phyloP scores from a whole-genome alignment of 2,797 vertebrate species.

The Coranthus polyacanthus region DNA sequence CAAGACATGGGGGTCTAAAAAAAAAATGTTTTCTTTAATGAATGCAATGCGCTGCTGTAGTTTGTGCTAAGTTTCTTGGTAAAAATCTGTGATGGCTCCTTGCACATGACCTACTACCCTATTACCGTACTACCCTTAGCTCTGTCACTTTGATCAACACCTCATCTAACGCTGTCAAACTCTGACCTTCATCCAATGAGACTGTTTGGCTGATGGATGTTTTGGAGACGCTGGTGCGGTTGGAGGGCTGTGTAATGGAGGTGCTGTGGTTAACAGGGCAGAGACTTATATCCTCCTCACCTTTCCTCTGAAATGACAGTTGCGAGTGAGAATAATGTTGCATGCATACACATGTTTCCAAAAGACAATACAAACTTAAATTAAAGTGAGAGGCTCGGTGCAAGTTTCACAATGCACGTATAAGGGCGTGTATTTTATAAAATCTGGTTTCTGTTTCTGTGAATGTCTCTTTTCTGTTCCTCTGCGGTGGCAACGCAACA shows the following conservation, averaged over 20 bases:
- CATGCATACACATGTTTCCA: too few species aligned
- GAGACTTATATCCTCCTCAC: constrained; percentile 26
- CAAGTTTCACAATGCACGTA: too few species aligned
- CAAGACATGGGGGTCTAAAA: too few species aligned
- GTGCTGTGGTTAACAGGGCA: constrained; percentile 14
- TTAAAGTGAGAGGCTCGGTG: too few species aligned
- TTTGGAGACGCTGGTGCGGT: not conserved
- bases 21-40: too few species aligned
- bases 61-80: not conserved
- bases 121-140: constrained; percentile 40
- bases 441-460: too few species aligned
- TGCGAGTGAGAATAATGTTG: not conserved
- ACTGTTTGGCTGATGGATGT: constrained; percentile 42
- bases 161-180: constrained; percentile 34
- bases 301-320: constrained; percentile 21
- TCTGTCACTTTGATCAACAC: constrained; percentile 47
- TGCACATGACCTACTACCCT: constrained; percentile 26
- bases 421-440: too few species aligned
- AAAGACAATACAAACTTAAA: too few species aligned
- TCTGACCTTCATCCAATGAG: constrained; percentile 34
- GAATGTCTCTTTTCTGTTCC: too few species aligned
- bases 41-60: not conserved
- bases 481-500: too few species aligned
- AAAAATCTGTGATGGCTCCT: constrained; percentile 9
- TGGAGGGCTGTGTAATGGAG: constrained; percentile 19